Evolutionary conservation across 2,888 invertebrate genomes (phyloP).

Genomic region (Agrypnus murinus): DNA sequence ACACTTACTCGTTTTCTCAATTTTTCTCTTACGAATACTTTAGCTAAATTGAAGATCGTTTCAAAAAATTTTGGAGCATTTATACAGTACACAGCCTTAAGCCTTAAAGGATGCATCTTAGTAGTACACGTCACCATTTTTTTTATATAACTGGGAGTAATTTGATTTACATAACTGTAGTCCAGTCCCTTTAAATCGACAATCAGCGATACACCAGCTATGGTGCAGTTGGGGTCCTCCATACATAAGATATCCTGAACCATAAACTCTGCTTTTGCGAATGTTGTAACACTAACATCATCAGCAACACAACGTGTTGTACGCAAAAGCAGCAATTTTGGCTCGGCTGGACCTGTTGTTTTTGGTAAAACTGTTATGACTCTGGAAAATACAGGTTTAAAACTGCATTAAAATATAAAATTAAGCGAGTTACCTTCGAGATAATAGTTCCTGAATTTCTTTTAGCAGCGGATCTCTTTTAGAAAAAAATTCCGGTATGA

Average conservation of each 20-base stretch:
- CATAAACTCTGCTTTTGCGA: neutral
- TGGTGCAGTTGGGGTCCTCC: neutral
- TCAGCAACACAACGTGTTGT: no score
- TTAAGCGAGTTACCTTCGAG: neutral
- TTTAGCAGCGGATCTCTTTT: neutral
- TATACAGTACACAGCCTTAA: constrained; percentile 17
- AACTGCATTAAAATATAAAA: no score
- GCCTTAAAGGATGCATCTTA: neutral
- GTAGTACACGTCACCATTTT: neutral
- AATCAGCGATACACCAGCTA: neutral
- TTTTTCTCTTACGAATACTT: neutral
- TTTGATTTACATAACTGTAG: neutral
- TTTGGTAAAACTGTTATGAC: neutral
- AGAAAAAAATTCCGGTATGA: neutral
- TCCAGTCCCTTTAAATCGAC: neutral
- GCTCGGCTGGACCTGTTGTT: neutral
- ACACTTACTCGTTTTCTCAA: neutral
- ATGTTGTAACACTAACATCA: neutral
- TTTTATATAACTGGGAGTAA: neutral
- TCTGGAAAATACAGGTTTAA: neutral
- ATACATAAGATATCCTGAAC: neutral
- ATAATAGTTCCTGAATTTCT: neutral
- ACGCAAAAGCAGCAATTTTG: neutral
- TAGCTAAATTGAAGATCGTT: neutral
- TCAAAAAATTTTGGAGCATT: constrained; percentile 22